Conservation (phyloP, 37 sponge, comb jelly and placozoan species). For the Mnemiopsis leidyi region DNA sequence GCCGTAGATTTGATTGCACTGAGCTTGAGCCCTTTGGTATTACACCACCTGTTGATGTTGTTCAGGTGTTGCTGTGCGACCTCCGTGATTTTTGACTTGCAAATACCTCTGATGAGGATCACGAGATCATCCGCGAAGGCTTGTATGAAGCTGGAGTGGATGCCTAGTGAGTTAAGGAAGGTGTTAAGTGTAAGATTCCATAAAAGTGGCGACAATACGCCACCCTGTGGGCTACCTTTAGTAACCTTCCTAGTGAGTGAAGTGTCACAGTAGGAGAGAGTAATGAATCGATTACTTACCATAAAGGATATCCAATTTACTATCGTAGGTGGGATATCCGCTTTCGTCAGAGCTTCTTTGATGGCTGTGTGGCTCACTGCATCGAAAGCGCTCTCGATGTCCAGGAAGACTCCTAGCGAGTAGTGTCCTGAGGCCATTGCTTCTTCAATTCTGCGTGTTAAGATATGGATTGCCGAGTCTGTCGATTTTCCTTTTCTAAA, state of each 20-base stretch:
- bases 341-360: too few relatives aligned
- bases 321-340: too few relatives aligned
- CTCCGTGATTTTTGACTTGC: not conserved
- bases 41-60: not conserved
- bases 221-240: not conserved
- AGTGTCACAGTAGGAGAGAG: not conserved
- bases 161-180: not conserved
- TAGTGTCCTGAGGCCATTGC: too few relatives aligned
- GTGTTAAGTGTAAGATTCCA: not conserved
- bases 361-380: too few relatives aligned
- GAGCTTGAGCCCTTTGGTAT: not conserved
- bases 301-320: not conserved
- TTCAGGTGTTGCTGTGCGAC: not conserved
- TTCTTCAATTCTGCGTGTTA: too few relatives aligned
- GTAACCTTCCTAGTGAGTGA: not conserved
- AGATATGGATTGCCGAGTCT: too few relatives aligned
- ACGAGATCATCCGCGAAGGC: not conserved
- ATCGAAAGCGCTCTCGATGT: too few relatives aligned
- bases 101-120: not conserved
- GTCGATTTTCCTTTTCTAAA: too few relatives aligned
- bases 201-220: not conserved
- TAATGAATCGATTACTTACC: not conserved
- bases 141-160: not conserved
- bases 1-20: too few relatives aligned
- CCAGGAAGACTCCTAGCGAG: too few relatives aligned